Conservation (phyloP, 2,888 invertebrate species). For the Melanchra persicariae region DNA sequence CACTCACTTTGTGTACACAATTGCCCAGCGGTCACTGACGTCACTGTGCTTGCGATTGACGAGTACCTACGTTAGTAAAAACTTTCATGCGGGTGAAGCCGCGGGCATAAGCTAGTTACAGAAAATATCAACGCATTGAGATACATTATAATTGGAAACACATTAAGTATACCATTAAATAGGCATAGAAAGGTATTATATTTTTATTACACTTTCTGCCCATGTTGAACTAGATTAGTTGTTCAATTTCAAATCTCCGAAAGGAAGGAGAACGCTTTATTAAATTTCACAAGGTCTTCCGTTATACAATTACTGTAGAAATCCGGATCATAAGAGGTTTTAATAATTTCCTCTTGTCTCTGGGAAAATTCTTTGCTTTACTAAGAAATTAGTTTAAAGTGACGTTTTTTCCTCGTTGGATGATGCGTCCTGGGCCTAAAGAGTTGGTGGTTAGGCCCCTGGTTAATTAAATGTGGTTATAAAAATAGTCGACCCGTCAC, state of each 20-base stretch:
- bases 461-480: background rate
- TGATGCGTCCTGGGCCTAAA: too few species aligned
- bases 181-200: background rate
- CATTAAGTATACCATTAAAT: slow-evolving; percentile 19
- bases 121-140: slow-evolving; percentile 27
- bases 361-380: slow-evolving; percentile 35
- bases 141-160: slow-evolving; percentile 15
- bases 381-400: background rate
- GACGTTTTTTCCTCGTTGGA: background rate
- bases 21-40: too few species aligned
- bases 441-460: too few species aligned
- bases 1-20: background rate
- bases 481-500: background rate
- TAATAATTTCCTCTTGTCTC: slow-evolving; percentile 49
- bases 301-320: slow-evolving; percentile 41
- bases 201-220: slow-evolving; percentile 31
- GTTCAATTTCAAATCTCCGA: slow-evolving; percentile 18
- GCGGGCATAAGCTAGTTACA: background rate
- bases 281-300: slow-evolving; percentile 37
- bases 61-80: too few species aligned
- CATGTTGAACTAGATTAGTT: slow-evolving; percentile 33
- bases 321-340: slow-evolving; percentile 18
- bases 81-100: background rate
- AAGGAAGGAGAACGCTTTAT: slow-evolving; percentile 43
- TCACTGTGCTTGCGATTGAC: too few species aligned